phyloP scores from a whole-genome alignment of 2,797 vertebrate species.

The Spinus pinus region DNA sequence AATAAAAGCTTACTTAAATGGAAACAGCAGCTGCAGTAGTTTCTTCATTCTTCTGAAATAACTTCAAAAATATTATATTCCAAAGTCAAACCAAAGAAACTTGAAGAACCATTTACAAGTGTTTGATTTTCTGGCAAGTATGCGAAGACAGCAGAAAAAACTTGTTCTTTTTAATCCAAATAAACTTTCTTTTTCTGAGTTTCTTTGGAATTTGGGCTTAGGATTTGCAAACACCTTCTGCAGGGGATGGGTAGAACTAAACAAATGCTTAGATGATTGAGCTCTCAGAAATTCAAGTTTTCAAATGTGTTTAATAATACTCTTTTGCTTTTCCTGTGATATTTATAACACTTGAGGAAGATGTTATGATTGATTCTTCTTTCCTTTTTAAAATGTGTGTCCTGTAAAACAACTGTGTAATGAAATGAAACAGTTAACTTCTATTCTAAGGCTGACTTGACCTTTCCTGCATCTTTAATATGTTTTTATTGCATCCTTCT shows the following conservation, averaged over 20 bases:
- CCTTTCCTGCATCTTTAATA: background rate
- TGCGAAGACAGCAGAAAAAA: background rate
- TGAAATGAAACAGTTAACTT: background rate
- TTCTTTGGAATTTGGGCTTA: background rate
- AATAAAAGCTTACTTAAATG: background rate
- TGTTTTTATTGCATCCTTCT: background rate
- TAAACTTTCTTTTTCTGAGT: background rate
- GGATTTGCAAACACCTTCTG: background rate
- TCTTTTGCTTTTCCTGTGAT: background rate
- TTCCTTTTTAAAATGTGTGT: background rate
- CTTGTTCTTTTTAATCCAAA: background rate
- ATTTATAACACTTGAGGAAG: background rate
- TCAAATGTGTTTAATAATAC: background rate
- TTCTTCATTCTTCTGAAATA: background rate
- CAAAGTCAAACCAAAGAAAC: background rate
- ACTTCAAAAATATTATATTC: background rate
- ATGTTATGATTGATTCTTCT: background rate
- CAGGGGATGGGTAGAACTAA: background rate
- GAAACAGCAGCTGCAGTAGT: background rate
- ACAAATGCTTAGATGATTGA: background rate
- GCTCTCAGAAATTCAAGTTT: background rate
- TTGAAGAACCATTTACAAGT: background rate
- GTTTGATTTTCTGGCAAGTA: background rate
- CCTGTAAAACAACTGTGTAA: background rate
- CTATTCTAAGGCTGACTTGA: background rate